Evolutionary conservation across 2,888 invertebrate species (phyloP), one percentile per base, ranked within the genome.

Genomic region (Isoperla grammatica): DNA sequence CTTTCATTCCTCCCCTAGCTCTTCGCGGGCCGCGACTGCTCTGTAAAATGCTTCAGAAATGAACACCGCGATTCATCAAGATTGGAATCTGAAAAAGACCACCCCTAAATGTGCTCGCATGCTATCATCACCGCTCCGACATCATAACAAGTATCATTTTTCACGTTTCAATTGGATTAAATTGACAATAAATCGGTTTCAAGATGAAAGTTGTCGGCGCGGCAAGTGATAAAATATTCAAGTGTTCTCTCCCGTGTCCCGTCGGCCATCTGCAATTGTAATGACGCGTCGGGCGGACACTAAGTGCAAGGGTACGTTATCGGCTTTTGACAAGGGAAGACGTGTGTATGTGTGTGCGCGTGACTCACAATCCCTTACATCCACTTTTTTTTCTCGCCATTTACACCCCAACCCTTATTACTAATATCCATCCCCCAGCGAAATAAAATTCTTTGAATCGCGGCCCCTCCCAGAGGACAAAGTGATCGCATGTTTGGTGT

Each of bases 401-500:
- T 53, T 53, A 35, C 53, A 53, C 53, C 53, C 53, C 53, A 37
- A 37, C 17, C 39, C 35, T 53, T 53, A 45, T 45, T 35, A 20
- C 13, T 29, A 35, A 20, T 29, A 50, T 53, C 39, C 39, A 35
- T 53, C 53, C 53, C 53, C 53, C 15, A 53, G 39, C 29, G 35
- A 19, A 23, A 50, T 23, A 29, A 35, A 53, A 53, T 37, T 53
- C 53, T 53, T 53, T 53, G 53, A 53, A 53, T 39, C 20, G 9
- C 20, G 53, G 39, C 37, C 17, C 19, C 13, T 17, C 13, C 39
- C 39, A 11, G 37, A 39, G 53, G 53, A 53, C 53, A 53, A 53
- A 53, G 49, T 61, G 57, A 58, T 61, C 53, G 43, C 55, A 58
- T 61, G 61, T 61, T 61, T 61, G 61, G 58, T 61, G 61, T 61